Evolutionary conservation across 1,140 invertebrate species (phyloP).

Genomic region (Saccostrea cuccullata): DNA sequence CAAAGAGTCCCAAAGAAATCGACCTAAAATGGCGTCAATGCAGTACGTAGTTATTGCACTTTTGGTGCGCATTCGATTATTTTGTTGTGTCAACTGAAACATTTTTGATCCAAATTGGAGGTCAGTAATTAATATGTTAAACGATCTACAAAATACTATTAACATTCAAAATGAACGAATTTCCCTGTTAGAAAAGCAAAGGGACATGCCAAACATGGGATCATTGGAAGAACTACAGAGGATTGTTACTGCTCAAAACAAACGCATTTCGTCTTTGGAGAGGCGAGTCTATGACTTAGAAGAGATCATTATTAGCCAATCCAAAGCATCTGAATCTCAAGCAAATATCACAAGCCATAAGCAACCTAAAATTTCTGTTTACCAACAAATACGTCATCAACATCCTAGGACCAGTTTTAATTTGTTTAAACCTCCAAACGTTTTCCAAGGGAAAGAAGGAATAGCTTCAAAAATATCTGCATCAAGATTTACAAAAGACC

Average conservation of each 20-base stretch:
- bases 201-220: not conserved
- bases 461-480: too few relatives aligned
- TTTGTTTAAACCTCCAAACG: too few relatives aligned
- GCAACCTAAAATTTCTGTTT: too few relatives aligned
- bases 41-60: not conserved
- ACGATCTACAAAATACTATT: not conserved
- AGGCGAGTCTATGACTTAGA: not conserved
- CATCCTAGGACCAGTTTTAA: too few relatives aligned
- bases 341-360: too few relatives aligned
- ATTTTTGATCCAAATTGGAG: not conserved
- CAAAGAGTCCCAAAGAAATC: not conserved
- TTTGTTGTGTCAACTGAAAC: not conserved
- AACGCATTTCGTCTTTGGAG: not conserved
- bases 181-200: not conserved
- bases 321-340: not conserved
- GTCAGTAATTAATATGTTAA: not conserved
- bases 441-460: too few relatives aligned
- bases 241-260: not conserved
- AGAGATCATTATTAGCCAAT: not conserved
- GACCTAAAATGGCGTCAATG: not conserved
- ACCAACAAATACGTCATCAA: too few relatives aligned
- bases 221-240: not conserved
- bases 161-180: not conserved
- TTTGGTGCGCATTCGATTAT: not conserved
- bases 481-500: too few relatives aligned